phyloP scores from a whole-genome alignment of 1,140 invertebrate species.

The Dreissena polymorpha region DNA sequence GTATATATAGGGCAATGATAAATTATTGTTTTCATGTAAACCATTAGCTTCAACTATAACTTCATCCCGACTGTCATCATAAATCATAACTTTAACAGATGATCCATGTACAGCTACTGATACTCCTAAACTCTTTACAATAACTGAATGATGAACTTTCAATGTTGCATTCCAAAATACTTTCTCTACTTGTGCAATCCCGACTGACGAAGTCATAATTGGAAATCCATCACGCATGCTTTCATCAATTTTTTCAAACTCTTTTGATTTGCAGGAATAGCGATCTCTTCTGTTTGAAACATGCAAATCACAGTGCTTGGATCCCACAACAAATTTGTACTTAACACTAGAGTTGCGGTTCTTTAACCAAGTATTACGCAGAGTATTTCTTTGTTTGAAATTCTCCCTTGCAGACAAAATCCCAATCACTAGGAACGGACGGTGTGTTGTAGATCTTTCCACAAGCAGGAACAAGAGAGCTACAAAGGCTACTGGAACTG shows the following conservation, averaged over 20 bases:
- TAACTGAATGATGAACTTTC: slow-evolving; percentile 39
- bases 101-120: background rate
- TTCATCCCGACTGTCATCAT: slow-evolving; percentile 28
- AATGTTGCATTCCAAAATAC: slow-evolving; percentile 27
- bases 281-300: slow-evolving; percentile 21
- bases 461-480: background rate
- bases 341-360: background rate
- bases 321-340: slow-evolving; percentile 52
- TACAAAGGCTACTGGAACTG: background rate
- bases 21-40: background rate
- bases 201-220: background rate
- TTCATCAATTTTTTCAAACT: slow-evolving; percentile 3
- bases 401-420: slow-evolving; percentile 69
- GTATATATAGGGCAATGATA: slow-evolving; percentile 17
- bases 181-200: no score
- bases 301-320: slow-evolving; percentile 43
- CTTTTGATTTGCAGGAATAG: slow-evolving; percentile 34
- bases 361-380: slow-evolving; percentile 66
- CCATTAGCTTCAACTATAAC: slow-evolving; percentile 29
- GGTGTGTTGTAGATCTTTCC: background rate
- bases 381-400: slow-evolving; percentile 60
- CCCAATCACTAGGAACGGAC: slow-evolving; percentile 56
- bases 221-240: background rate
- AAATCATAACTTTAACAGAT: slow-evolving; percentile 11
- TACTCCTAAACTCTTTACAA: slow-evolving; percentile 43